Conservation (phyloP, 2,888 invertebrate genomes). For the Dione juno region DNA sequence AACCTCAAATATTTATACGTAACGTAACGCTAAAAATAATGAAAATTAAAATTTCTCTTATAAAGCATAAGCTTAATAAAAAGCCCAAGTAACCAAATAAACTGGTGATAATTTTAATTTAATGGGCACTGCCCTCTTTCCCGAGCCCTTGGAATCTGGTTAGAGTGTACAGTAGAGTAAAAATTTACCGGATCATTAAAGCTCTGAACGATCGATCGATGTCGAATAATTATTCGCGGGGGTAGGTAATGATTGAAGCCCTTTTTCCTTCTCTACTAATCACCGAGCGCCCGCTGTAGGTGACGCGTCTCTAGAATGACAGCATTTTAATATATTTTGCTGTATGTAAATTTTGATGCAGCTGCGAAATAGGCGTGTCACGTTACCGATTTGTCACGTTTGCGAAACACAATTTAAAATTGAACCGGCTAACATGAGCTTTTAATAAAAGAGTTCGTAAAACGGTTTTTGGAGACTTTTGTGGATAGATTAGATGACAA, state of each 20-base stretch:
- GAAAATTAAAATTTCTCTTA: too few relatives aligned
- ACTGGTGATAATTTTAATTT: constrained; percentile 9
- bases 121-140: constrained; percentile 5
- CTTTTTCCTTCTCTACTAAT: constrained; percentile 81
- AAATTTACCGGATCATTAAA: constrained; percentile 77
- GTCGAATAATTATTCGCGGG: constrained; percentile 80
- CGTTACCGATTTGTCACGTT: constrained; percentile 50
- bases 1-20: too few relatives aligned
- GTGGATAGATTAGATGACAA: constrained; percentile 1
- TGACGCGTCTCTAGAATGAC: constrained; percentile 77
- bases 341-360: constrained; percentile 76
- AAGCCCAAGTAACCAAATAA: background rate
- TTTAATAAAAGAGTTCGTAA: constrained; percentile 7
- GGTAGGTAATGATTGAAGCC: constrained; percentile 65
- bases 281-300: constrained; percentile 77
- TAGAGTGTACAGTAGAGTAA: constrained; percentile 51
- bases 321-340: constrained; percentile 82
- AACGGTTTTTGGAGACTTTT: background rate
- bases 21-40: too few relatives aligned
- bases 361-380: constrained; percentile 56
- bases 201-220: constrained; percentile 76
- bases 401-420: constrained; percentile 33
- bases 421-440: constrained; percentile 3
- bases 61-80: background rate
- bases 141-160: constrained; percentile 17